phyloP scores from a whole-genome alignment of 1,140 invertebrate species.

The Conus betulinus region DNA sequence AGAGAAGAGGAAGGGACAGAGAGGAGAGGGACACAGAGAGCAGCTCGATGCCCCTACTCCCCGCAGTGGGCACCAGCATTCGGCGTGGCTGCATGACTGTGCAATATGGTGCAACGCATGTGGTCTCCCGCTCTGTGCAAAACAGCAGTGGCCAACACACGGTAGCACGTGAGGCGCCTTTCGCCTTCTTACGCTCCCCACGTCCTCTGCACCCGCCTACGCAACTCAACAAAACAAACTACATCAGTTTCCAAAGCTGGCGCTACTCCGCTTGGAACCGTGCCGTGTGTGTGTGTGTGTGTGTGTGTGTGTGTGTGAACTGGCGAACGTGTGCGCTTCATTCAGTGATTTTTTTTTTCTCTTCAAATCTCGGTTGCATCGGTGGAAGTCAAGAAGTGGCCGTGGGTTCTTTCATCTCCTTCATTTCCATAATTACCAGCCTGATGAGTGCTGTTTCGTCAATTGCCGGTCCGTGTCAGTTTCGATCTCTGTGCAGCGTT shows the following conservation, averaged over 20 bases:
- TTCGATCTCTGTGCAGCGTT: neutral
- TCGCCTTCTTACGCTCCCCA: conserved; percentile 14
- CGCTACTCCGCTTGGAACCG: neutral
- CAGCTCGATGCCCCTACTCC: neutral
- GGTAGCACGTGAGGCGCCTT: neutral
- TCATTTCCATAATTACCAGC: neutral
- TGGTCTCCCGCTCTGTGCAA: neutral
- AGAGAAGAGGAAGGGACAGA: neutral
- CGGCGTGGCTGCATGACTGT: neutral
- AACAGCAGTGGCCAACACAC: neutral
- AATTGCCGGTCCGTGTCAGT: neutral
- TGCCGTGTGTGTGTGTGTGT: neutral
- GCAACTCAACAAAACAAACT: conserved; percentile 27
- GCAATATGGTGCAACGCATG: conserved; percentile 19
- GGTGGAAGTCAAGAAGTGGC: neutral
- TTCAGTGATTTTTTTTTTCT: neutral
- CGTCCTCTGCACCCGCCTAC: conserved; percentile 20
- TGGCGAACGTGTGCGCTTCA: neutral
- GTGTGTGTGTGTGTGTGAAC: neutral
- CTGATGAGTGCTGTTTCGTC: neutral
- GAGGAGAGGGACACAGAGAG: neutral
- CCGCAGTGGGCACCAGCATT: neutral
- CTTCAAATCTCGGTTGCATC: neutral
- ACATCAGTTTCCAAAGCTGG: conserved; percentile 27
- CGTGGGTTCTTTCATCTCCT: neutral